Conservation (phyloP, 2,113 vertebrate genomes). For the Cavia porcellus region DNA sequence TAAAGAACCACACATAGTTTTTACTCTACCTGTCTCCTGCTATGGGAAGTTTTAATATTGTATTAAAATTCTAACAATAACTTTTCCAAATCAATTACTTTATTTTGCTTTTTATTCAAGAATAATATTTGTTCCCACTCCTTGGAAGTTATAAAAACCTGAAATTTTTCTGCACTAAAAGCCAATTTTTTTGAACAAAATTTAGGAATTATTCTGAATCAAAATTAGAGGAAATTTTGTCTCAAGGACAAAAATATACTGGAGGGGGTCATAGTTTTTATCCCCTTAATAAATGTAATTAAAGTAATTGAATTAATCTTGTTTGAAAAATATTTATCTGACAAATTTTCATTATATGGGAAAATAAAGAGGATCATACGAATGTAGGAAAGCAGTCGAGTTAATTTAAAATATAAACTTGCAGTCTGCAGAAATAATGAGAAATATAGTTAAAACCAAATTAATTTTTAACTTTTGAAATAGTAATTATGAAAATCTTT, state of each 20-base stretch:
- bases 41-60: background rate
- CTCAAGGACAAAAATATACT: background rate
- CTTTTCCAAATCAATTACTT: background rate
- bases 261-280: background rate
- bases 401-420: conserved; percentile 19
- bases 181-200: background rate
- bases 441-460: background rate
- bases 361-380: conserved; percentile 10
- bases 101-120: conserved; percentile 19
- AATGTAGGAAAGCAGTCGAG: conserved; percentile 13
- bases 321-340: conserved; percentile 2
- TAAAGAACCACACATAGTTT: background rate
- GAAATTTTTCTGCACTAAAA: background rate
- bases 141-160: conserved; percentile 20
- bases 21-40: background rate
- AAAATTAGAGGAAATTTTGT: background rate
- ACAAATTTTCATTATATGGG: background rate
- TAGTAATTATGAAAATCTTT: conserved; percentile 24
- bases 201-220: background rate
- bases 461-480: conserved; percentile 46
- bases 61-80: background rate
- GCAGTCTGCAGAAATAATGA: conserved; percentile 24
- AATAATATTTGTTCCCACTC: background rate
- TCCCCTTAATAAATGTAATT: background rate
- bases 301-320: background rate